Conservation (phyloP, 2,888 invertebrate genomes). For the Geotrupes spiniger region DNA sequence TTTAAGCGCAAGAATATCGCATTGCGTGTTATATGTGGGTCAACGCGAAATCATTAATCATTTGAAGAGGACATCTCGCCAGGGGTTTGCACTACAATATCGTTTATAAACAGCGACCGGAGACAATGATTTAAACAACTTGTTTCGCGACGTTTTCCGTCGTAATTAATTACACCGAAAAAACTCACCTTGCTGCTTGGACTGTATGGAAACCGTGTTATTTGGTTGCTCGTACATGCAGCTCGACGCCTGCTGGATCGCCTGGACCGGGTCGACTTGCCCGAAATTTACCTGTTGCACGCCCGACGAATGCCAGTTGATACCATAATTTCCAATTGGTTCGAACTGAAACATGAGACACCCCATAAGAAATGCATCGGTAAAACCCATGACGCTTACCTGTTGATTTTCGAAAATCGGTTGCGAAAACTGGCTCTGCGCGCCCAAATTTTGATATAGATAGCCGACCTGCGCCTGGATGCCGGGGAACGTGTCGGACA, state of each 20-base stretch:
- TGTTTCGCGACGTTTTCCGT: background rate
- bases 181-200: constrained; percentile 1
- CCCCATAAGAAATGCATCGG: no score
- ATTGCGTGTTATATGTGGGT: constrained; percentile 17
- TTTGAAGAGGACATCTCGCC: constrained; percentile 17
- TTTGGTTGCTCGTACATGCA: constrained; percentile 2
- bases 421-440: no score
- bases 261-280: constrained; percentile 12
- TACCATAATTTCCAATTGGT: constrained; percentile 10
- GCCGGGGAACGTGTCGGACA: no score
- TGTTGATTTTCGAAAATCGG: no score
- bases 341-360: constrained; percentile 14
- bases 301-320: constrained; percentile 10
- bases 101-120: constrained; percentile 1
- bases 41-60: constrained; percentile 22
- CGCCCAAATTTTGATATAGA: no score
- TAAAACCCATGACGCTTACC: no score
- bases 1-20: background rate
- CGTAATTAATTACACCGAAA: background rate
- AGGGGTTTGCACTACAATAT: constrained; percentile 5
- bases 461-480: no score
- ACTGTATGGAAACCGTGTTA: background rate
- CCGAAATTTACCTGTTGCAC: constrained; percentile 5
- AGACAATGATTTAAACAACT: constrained; percentile 3
- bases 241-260: background rate